A percentile compares a stretch with the other conserved stretches of the same genome.
phyloP scores from a whole-genome alignment of 2,888 invertebrate genomes.

The Proisotoma minuta region DNA sequence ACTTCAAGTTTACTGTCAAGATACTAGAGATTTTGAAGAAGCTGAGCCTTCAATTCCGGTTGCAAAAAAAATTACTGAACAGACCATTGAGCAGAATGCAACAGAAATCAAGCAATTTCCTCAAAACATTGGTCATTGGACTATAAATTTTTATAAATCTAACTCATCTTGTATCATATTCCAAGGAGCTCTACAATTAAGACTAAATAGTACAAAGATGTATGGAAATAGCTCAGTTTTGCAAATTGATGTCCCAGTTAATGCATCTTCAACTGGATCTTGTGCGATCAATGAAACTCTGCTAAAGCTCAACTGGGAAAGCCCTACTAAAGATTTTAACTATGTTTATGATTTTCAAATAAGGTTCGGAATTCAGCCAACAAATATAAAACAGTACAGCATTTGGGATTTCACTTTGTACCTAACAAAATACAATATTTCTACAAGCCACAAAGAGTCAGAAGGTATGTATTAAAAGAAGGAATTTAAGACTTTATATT shows the following conservation, averaged over 20 bases:
- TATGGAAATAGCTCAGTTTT: background rate
- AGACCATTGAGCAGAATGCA: too few species aligned
- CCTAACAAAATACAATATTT: background rate
- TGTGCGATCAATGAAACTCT: background rate
- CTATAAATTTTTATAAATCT: too few species aligned
- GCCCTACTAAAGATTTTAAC: background rate
- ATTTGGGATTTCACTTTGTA: background rate
- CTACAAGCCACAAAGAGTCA: background rate
- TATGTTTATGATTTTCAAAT: background rate
- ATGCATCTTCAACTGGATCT: background rate
- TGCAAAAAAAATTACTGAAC: too few species aligned
- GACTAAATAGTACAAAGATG: background rate
- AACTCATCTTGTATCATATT: slow-evolving; percentile 1
- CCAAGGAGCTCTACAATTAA: background rate
- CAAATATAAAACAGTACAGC: background rate
- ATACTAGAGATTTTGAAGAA: too few species aligned
- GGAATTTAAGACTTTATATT: background rate
- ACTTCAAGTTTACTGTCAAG: too few species aligned
- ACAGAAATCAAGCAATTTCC: too few species aligned
- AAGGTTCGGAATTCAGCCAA: background rate
- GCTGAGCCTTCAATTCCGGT: too few species aligned
- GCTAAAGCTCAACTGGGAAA: background rate
- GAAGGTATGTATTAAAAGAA: background rate
- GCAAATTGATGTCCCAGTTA: background rate
- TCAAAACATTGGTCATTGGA: background rate